Evolutionary conservation across 2,797 vertebrate species (phyloP).

Genomic region (Diglossa cyanea): DNA sequence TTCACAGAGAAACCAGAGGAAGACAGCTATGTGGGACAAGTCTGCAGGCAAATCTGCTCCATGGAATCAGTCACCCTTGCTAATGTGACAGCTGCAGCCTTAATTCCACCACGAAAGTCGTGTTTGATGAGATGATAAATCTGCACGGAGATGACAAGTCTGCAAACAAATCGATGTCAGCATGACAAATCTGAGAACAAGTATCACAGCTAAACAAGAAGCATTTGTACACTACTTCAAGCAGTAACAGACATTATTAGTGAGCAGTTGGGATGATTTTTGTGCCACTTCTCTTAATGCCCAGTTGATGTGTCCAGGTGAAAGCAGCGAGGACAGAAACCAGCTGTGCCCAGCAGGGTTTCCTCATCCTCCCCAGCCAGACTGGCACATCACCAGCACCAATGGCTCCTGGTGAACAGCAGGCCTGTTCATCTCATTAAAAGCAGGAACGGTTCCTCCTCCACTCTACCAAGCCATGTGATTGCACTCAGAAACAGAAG

Average conservation of each 20-base stretch:
- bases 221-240: neutral
- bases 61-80: neutral
- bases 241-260: neutral
- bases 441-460: neutral
- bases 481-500: neutral
- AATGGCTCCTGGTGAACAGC: neutral
- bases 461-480: neutral
- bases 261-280: neutral
- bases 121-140: neutral
- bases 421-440: neutral
- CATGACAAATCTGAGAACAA: neutral
- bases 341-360: neutral
- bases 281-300: neutral
- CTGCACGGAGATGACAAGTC: neutral
- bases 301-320: neutral
- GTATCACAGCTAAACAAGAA: neutral
- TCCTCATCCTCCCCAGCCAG: neutral
- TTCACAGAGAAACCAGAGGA: neutral
- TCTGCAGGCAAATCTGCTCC: neutral
- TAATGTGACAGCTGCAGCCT: neutral
- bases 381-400: neutral
- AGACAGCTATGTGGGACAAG: neutral
- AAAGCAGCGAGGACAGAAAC: neutral
- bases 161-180: constrained; percentile 19
- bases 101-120: neutral